phyloP scores from a whole-genome alignment of 2,797 vertebrate species.

The Cossypha caffra region DNA sequence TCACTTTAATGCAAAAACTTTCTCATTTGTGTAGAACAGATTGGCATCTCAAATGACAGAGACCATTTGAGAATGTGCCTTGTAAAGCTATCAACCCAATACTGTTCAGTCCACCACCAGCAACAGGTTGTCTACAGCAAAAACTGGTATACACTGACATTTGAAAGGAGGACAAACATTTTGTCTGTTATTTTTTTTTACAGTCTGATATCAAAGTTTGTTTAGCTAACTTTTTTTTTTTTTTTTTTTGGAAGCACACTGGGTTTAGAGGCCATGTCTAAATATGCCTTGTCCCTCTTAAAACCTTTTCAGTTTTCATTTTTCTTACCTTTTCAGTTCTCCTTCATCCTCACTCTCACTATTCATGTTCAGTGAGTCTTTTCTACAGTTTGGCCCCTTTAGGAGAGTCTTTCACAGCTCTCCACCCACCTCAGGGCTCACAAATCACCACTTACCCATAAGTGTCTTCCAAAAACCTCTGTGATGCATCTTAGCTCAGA shows the following conservation, averaged over 20 bases:
- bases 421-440: background rate
- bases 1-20: background rate
- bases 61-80: background rate
- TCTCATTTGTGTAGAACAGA: rapidly evolving
- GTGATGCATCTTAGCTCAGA: background rate
- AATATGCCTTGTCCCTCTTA: background rate
- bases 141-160: background rate
- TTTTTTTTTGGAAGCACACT: background rate
- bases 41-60: background rate
- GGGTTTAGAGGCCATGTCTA: background rate
- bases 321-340: background rate
- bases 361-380: background rate
- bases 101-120: background rate
- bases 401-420: background rate
- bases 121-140: background rate
- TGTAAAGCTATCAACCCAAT: background rate
- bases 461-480: background rate
- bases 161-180: background rate
- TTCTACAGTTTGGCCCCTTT: background rate
- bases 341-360: background rate
- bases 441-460: background rate
- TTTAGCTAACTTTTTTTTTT: background rate
- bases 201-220: background rate
- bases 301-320: background rate
- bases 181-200: background rate